Percentiles rank a stretch among this genome's conserved stretches.
Conservation (phyloP, 2,113 vertebrate species). For the Oncorhynchus clarkii region DNA sequence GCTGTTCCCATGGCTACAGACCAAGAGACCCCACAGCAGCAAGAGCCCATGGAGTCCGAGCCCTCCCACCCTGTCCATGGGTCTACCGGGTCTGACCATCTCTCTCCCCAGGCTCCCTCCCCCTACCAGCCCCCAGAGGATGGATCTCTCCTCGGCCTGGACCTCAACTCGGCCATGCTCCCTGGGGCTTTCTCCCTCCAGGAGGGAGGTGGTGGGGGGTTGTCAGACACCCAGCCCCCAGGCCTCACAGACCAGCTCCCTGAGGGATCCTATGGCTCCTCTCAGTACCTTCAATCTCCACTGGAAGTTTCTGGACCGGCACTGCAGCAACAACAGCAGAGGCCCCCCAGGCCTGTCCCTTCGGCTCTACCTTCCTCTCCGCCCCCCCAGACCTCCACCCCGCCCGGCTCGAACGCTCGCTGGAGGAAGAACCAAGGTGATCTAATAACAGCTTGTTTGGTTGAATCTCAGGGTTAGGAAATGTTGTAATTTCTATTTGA, state of each 20-base stretch:
- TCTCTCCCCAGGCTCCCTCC: constrained; percentile 9
- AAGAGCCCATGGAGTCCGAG: background rate
- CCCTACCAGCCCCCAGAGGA: background rate
- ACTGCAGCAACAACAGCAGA: background rate
- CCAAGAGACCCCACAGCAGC: background rate
- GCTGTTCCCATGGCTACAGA: background rate
- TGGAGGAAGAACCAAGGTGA: constrained; percentile 94
- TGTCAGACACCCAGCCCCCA: too few species aligned
- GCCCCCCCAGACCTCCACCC: constrained; percentile 58
- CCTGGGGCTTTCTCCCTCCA: background rate
- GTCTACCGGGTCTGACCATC: too few species aligned
- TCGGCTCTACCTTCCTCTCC: constrained; percentile 60
- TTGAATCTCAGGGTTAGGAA: too few species aligned
- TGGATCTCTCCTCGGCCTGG: background rate
- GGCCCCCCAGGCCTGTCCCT: constrained; percentile 29
- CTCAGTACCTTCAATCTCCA: background rate
- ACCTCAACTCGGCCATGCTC: background rate
- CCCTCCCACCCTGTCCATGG: too few species aligned
- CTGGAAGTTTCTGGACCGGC: too few species aligned
- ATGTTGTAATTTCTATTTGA: too few species aligned
- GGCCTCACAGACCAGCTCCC: background rate
- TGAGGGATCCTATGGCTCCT: constrained; percentile 23
- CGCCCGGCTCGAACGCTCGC: constrained; percentile 71
- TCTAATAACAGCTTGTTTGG: background rate
- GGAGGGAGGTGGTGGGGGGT: background rate